Evolutionary conservation across 2,797 vertebrate species (phyloP).

Genomic region (Glyptemys insculpta): DNA sequence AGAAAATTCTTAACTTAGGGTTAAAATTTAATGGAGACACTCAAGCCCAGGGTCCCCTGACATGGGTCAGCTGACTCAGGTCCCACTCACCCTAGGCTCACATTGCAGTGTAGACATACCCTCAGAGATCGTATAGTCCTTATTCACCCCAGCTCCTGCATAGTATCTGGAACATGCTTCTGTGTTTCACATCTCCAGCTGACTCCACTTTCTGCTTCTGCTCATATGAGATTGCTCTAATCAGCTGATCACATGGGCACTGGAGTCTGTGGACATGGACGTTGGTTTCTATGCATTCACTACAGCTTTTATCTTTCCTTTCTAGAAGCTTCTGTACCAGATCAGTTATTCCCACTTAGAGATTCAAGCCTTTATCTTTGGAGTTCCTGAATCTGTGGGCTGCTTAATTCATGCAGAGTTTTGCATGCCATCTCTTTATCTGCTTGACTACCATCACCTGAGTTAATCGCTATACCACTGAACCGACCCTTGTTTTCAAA

Average conservation of each 20-base stretch:
- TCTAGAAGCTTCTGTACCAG: neutral
- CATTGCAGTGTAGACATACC: neutral
- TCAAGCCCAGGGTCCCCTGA: neutral
- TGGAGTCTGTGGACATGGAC: neutral
- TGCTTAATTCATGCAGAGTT: neutral
- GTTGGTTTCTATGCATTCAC: neutral
- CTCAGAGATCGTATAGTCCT: neutral
- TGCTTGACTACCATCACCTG: neutral
- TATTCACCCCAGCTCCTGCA: neutral
- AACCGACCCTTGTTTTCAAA: neutral
- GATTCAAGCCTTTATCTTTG: neutral
- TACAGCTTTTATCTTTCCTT: neutral
- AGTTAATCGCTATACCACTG: neutral
- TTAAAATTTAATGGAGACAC: neutral
- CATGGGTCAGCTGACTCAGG: neutral
- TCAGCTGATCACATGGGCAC: neutral
- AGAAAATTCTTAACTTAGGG: neutral
- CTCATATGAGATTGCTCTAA: neutral
- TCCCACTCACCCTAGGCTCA: too few species aligned
- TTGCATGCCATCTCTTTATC: neutral
- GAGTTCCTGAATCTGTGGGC: neutral
- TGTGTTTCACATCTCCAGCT: neutral
- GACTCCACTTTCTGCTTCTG: neutral
- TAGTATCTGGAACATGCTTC: neutral
- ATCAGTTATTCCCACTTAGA: neutral